Evolutionary conservation across 2,888 invertebrate species (phyloP), one percentile per base, ranked within the genome.

Genomic region (Stegana nigrithorax): DNA sequence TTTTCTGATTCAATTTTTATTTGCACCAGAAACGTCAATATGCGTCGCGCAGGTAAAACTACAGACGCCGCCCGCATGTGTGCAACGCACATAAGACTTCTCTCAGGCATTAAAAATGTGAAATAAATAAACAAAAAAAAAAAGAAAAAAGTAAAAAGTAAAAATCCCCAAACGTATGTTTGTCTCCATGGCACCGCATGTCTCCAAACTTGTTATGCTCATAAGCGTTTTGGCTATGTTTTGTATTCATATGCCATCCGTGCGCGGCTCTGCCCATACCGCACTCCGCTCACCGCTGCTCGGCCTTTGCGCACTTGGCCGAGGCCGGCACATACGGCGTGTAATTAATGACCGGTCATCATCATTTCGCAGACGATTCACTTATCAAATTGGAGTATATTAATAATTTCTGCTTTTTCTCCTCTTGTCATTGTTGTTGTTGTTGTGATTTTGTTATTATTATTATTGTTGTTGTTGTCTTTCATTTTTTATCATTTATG

Each of bases 301-400:
- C 29, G 29, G 5, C 29, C n/a, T 4, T 32, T 32, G 10, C n/a
- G 14, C 19, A 45, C 21, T 10, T 21, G 10, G 10, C 19, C 45
- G 19, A 19, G 19, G 10, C 45, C 19, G 19, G 19, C 51, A 53
- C 51, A 53, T 29, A 53, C 29, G 44, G 63, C 64, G 64, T 64
- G 67, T 64, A 68, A 72, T 70, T 70, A 67, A 71, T 70, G 69
- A 61, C 60, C 44, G 64, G 58, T 56, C 63, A 64, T 71, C 66
- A 68, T 69, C 67, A 64, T 66, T 68, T 65, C 45, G 65, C 68
- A 59, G 64, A 65, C 56, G 65, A 56, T 59, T 64, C 63, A 56
- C 45, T 45, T 64, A 26, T 69, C 64, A 60, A 63, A 67, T 68
- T 57, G 45, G 50, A 53, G 29, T 58, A 36, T 62, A 68, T 68